Evolutionary conservation across 1,140 invertebrate species (phyloP).

Genomic region (Tachypleus tridentatus): DNA sequence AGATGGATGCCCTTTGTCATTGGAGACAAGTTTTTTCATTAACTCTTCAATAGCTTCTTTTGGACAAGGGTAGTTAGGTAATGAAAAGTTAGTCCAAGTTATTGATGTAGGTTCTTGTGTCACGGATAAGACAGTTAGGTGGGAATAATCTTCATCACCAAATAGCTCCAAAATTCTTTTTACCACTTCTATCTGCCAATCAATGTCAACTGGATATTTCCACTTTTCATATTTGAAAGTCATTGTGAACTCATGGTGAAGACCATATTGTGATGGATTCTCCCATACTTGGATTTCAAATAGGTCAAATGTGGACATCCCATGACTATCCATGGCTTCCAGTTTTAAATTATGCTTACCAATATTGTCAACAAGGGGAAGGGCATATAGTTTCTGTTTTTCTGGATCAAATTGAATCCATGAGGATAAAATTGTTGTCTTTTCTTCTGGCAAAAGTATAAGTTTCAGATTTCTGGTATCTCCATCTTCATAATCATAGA

Average conservation of each 20-base stretch:
- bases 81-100: constrained; percentile 75
- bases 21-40: constrained; percentile 41
- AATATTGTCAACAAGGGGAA: constrained; percentile 65
- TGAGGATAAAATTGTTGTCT: constrained; percentile 48
- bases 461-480: constrained; percentile 60
- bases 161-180: constrained; percentile 53
- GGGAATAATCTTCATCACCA: constrained; percentile 50
- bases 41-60: constrained; percentile 40
- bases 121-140: constrained; percentile 53
- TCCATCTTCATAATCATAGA: constrained; percentile 71
- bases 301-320: constrained; percentile 50
- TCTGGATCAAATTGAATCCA: constrained; percentile 75
- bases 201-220: constrained; percentile 43
- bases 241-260: constrained; percentile 69
- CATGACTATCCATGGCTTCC: constrained; percentile 60
- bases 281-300: constrained; percentile 63
- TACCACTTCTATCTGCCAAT: constrained; percentile 44
- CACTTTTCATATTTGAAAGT: constrained; percentile 47
- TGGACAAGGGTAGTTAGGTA: constrained; percentile 44
- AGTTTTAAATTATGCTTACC: constrained; percentile 69
- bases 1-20: constrained; percentile 20
- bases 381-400: constrained; percentile 62
- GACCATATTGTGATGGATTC: constrained; percentile 55
- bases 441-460: constrained; percentile 44
- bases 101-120: constrained; percentile 31